Evolutionary conservation across 2,113 vertebrate genomes (phyloP).

Genomic region (Myiozetetes cayanensis): DNA sequence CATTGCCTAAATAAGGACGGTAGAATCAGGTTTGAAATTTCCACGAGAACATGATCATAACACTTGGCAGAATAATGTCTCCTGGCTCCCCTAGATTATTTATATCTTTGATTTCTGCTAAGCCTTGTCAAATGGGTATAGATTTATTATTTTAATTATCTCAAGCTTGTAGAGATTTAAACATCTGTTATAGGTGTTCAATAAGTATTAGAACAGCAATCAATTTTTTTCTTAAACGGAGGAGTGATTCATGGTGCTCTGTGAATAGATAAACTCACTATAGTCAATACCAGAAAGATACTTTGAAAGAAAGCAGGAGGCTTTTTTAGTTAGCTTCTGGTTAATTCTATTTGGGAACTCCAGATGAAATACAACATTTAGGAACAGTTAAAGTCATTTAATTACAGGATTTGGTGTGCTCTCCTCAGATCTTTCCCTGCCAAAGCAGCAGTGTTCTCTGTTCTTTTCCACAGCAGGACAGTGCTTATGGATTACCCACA

Average conservation of each 20-base stretch:
- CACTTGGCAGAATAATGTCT: not conserved
- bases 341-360: constrained; percentile 53
- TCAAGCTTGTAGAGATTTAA: constrained; percentile 71
- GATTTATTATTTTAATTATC: constrained; percentile 79
- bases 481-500: constrained; percentile 54
- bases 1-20: not conserved
- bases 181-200: constrained; percentile 73
- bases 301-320: constrained; percentile 39
- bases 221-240: constrained; percentile 65
- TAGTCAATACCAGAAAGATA: constrained; percentile 13
- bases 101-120: constrained; percentile 57
- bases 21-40: not conserved
- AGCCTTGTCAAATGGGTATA: constrained; percentile 55
- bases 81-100: constrained; percentile 25
- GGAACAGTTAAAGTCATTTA: constrained; percentile 40
- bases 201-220: constrained; percentile 75
- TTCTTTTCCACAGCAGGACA: not conserved
- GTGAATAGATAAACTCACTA: constrained; percentile 38
- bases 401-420: constrained; percentile 44
- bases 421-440: constrained; percentile 10
- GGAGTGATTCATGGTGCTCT: constrained; percentile 60
- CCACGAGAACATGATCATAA: not conserved
- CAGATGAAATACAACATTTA: constrained; percentile 54
- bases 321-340: constrained; percentile 58
- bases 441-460: not conserved